Percentiles rank a stretch among this genome's conserved stretches.
These are phyloP conservation scores for Tragelaphus strepsiceros DNA, from an alignment of 2,113 vertebrate genomes.

Conservation along the genomic window DNA sequence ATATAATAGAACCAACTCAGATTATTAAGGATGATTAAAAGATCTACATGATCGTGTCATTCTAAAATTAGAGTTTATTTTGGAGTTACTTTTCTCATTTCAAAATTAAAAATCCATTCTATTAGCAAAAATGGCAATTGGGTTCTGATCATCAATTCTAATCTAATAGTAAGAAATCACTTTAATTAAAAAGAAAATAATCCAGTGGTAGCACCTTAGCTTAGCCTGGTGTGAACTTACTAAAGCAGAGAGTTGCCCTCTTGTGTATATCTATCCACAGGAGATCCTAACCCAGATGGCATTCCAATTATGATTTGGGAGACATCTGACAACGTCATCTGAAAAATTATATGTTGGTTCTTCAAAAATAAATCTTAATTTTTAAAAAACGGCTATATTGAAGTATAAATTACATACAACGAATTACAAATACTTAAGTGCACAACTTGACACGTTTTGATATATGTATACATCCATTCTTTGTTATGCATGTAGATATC, in stretches of 20 bases:
- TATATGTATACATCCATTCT: background rate
- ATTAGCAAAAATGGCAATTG: background rate
- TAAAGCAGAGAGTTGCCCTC: background rate
- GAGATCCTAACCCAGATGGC: background rate
- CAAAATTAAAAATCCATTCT: conserved; percentile 5
- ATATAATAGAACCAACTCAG: background rate
- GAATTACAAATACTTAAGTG: background rate
- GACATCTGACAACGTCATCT: conserved; percentile 58
- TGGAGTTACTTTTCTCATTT: background rate
- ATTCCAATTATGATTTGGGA: conserved; percentile 50
- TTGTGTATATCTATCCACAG: background rate
- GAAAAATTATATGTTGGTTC: conserved; percentile 64
- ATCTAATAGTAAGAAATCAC: background rate
- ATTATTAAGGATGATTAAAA: background rate
- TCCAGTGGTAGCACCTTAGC: background rate
- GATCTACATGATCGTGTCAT: background rate
- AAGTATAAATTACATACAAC: background rate
- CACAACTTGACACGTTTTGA: background rate
- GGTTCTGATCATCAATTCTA: background rate
- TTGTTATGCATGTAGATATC: background rate
- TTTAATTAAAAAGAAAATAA: background rate
- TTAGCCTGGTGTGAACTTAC: background rate
- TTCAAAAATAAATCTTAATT: conserved; percentile 54
- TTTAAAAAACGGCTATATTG: background rate
- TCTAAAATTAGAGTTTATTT: conserved; percentile 16